Evolutionary conservation across 2,888 invertebrate genomes (phyloP).

Genomic region (Meganola albula): DNA sequence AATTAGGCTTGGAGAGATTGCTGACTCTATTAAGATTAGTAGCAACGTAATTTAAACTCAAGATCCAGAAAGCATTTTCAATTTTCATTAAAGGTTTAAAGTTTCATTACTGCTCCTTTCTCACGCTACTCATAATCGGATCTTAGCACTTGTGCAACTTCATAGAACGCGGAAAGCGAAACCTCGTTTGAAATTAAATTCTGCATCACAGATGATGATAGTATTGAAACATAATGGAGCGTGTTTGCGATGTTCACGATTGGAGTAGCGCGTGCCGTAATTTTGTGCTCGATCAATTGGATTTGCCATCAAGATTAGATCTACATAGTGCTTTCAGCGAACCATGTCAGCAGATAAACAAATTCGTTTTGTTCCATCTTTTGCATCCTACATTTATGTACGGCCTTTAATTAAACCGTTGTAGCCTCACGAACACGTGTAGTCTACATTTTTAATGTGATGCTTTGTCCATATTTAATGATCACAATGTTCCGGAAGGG

Average conservation of each 20-base stretch:
- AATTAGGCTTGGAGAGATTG: no score
- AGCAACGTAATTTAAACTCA: conserved; percentile 6
- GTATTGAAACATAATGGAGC: no score
- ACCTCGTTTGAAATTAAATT: conserved; percentile 37
- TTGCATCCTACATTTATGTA: no score
- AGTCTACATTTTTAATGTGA: conserved; percentile 28
- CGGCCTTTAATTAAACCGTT: no score
- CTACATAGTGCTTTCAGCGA: conserved; percentile 18
- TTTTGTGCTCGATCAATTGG: conserved; percentile 23
- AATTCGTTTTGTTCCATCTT: no score
- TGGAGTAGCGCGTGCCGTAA: conserved; percentile 31
- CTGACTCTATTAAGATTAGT: no score
- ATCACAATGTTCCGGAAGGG: conserved; percentile 49
- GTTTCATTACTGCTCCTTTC: conserved; percentile 10
- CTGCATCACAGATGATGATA: conserved; percentile 31
- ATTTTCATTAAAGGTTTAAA: not conserved
- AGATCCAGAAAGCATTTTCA: no score
- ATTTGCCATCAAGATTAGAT: conserved; percentile 20
- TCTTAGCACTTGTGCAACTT: conserved; percentile 31
- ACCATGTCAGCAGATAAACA: conserved; percentile 15
- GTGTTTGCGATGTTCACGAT: conserved; percentile 32
- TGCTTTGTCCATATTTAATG: conserved; percentile 43
- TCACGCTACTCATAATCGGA: conserved; percentile 19
- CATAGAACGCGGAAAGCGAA: conserved; percentile 34
- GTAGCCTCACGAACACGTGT: no score